Evolutionary conservation across 1,140 invertebrate species (phyloP).

Genomic region (Drosophila mauritiana): DNA sequence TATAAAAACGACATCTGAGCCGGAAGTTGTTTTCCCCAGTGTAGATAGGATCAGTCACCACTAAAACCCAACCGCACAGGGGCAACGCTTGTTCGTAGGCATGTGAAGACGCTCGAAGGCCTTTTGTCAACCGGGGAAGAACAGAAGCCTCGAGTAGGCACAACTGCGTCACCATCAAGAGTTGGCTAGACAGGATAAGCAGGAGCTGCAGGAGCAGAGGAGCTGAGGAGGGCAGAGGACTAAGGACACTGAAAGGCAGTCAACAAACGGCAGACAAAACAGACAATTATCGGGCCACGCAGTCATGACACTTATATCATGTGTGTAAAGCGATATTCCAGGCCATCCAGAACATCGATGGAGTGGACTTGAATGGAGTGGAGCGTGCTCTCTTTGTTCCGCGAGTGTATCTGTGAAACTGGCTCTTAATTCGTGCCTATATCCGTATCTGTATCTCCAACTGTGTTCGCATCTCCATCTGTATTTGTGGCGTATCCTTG

Average conservation of each 20-base stretch:
- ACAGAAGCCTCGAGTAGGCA: constrained; percentile 45
- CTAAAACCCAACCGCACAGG: constrained; percentile 31
- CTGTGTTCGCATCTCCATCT: constrained; percentile 10
- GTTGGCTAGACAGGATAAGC: constrained; percentile 39
- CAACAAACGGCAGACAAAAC: constrained; percentile 54
- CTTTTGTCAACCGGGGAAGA: constrained; percentile 40
- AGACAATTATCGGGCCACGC: constrained; percentile 69
- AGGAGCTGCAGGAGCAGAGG: constrained; percentile 12
- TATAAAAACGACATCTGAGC: constrained; percentile 11
- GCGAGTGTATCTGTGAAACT: constrained; percentile 14
- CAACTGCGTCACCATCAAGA: constrained; percentile 38
- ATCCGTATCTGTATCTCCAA: constrained; percentile 20
- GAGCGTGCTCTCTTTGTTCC: constrained; percentile 48
- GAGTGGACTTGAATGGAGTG: constrained; percentile 50
- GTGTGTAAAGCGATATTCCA: constrained; percentile 71
- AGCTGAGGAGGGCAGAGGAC: neutral
- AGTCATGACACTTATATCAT: constrained; percentile 61
- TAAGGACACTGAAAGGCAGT: constrained; percentile 18
- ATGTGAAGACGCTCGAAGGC: constrained; percentile 23
- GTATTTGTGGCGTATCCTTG: constrained; percentile 51
- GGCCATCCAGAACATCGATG: constrained; percentile 41
- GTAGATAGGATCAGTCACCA: constrained; percentile 39
- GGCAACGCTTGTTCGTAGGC: constrained; percentile 9
- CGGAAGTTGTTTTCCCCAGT: constrained; percentile 55
- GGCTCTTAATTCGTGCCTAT: constrained; percentile 10